Base-by-base conservation (phyloP, 2,888 invertebrate genomes). In the Archaeoteleia sp. region DNA sequence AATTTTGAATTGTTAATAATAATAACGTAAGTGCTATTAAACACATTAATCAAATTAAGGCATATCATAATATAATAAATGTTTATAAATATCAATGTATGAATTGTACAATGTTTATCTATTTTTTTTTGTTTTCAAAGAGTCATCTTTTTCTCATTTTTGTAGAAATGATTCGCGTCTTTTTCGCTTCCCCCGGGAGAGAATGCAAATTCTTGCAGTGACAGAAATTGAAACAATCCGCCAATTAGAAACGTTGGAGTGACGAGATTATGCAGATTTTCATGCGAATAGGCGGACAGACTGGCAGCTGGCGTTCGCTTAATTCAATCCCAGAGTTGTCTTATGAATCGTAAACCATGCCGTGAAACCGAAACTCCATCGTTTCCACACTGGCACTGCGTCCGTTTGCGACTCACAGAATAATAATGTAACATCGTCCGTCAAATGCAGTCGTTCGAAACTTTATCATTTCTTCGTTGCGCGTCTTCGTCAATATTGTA, bases 221-320 rank as follows among this genome's bases (percentile, higher is more conserved):
- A 80, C 76, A 79, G 82, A 78, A 82, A 83, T 83, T 83, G 83
- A 83, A 84, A 84, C 83, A 83, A 82, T 83, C 82, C 81, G 80
- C 83, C 83, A 84, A 84, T 84, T 84, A 84, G 82, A 83, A 81
- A 81, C 78, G 82, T 80, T 81, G 79, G 75, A 80, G 80, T 82
- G 81, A 84, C 79, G 82, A 77, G 81, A 84, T 84, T 84, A 84
- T 83, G 83, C 79, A 84, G 79, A 84, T 83, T 83, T 79, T 80
- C 69, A 71, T 63, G 65, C 61, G 65, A 62, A 67, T 77, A 73
- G 73, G 75, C 75, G 74, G 69, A 73, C 72, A 68, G 77, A 75
- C 80, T 80, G 82, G 78, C 81, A 82, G 82, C 81, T 81, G 82
- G 79, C 78, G 77, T 76, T 76, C 77, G 78, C 82, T 83, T 83